Evolutionary conservation across 2,113 vertebrate species (phyloP).

Genomic region (Archilochus colubris): DNA sequence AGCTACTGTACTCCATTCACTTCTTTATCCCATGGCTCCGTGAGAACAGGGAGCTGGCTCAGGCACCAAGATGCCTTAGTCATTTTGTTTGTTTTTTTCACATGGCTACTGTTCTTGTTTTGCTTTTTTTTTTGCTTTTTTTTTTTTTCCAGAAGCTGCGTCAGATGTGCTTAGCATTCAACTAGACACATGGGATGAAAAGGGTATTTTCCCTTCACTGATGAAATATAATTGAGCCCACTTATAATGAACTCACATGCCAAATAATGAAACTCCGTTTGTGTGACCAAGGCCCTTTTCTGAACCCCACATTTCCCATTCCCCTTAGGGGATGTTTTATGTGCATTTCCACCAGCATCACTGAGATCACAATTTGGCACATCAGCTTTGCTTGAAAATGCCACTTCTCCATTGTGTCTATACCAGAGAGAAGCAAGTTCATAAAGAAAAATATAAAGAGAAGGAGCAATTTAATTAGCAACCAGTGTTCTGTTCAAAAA

Average conservation of each 20-base stretch:
- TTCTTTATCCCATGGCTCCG: background rate
- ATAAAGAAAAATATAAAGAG: constrained; percentile 13
- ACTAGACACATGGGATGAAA: constrained; percentile 40
- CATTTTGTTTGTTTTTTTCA: constrained; percentile 48
- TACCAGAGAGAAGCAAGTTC: background rate
- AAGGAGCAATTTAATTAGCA: constrained; percentile 52
- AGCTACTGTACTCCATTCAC: constrained; percentile 59
- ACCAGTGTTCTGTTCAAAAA: background rate
- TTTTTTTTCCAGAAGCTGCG: constrained; percentile 33
- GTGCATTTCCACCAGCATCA: constrained; percentile 11
- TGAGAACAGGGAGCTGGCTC: background rate
- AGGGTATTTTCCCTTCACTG: constrained; percentile 51
- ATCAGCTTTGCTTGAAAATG: background rate
- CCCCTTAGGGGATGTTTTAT: background rate
- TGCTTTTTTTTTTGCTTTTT: background rate
- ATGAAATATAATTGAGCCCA: constrained; percentile 64
- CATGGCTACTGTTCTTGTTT: constrained; percentile 51
- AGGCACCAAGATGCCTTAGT: constrained; percentile 22
- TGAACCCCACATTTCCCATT: constrained; percentile 28
- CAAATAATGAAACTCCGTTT: constrained; percentile 49
- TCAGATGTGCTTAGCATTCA: constrained; percentile 58
- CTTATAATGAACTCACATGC: constrained; percentile 61
- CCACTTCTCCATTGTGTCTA: constrained; percentile 2
- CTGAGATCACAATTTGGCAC: constrained; percentile 59
- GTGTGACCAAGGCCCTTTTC: constrained; percentile 16